These are phyloP conservation scores for Odontocerum albicorne DNA, from an alignment of 2,888 invertebrate genomes.

Conservation along the genomic window DNA sequence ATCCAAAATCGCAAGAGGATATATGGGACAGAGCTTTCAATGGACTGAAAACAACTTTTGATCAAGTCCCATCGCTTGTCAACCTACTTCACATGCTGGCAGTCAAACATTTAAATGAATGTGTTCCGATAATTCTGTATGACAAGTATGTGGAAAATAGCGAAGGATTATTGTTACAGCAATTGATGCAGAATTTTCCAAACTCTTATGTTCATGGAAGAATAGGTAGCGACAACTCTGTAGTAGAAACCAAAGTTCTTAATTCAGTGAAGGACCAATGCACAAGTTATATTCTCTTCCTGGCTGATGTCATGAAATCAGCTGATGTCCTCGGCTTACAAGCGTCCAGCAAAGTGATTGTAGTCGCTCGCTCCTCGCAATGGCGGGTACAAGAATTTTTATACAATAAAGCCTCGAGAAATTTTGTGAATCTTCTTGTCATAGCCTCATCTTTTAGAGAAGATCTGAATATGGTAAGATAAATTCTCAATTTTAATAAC, in stretches of 20 bases:
- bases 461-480: conserved; percentile 50
- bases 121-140: conserved; percentile 68
- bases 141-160: conserved; percentile 60
- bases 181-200: conserved; percentile 59
- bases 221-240: conserved; percentile 53
- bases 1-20: conserved; percentile 61
- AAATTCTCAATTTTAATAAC: too few relatives aligned
- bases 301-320: conserved; percentile 64
- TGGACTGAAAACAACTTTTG: conserved; percentile 45
- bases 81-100: conserved; percentile 62
- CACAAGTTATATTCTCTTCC: conserved; percentile 66
- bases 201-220: conserved; percentile 64
- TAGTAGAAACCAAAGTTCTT: conserved; percentile 51
- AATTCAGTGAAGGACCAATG: conserved; percentile 53
- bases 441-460: conserved; percentile 67
- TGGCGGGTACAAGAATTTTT: conserved; percentile 76
- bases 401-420: conserved; percentile 60
- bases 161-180: conserved; percentile 59
- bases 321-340: conserved; percentile 64
- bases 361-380: conserved; percentile 70
- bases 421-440: conserved; percentile 70
- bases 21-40: conserved; percentile 56
- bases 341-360: conserved; percentile 62
- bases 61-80: conserved; percentile 63
- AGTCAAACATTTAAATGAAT: conserved; percentile 61